Evolutionary conservation across 2,113 vertebrate species (phyloP), one percentile per base, ranked within the genome.

Genomic region (Vulpes vulpes): DNA sequence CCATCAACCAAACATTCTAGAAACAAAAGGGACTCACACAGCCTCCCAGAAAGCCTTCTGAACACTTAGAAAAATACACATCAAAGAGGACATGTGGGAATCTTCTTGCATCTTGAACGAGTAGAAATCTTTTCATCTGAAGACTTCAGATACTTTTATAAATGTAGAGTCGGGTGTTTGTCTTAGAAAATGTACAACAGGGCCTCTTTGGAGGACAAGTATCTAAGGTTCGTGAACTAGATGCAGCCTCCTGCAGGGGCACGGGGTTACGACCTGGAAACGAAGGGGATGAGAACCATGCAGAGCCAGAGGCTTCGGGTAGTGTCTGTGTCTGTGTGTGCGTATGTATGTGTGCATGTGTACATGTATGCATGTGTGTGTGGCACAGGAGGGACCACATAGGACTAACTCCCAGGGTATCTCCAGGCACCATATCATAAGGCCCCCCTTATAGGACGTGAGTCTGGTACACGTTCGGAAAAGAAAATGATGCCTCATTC

Each of bases 161-260:
- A 67, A 14, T 0, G 1, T 0, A 5, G 16, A 25, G 5, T 5
- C 0, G 0, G 0, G 3, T 5, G 17, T 91, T 25, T 81, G 25
- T 35, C 35, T 69, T 32, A 25, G 20, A 43, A 17, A 69, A 30
- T 0, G 0, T 23, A 27, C 6, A 23, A 8, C 43, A 79, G 19
- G 6, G 25, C 3, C 2, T 88, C 43, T 76, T n/a, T 9, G 8
- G 49, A 51, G 43, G 22, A 71, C 51, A 55, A 27, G 49, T 0
- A 19, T 4, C 32, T 1, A 20, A 35, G 59, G 2, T 25, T 2
- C 6, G 4, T 0, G 17, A 38, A 10, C 23, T 32, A 10, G n/a
- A 30, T 5, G 4, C 9, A 23, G 27, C 19, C 3, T 43, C 79
- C 65, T 22, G 4, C 4, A 7, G 30, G 57, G 35, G 25, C 2